A percentile compares a stretch with the other conserved stretches of the same genome.
Evolutionary conservation across 2,888 invertebrate genomes (phyloP).

Genomic region (Stenotaenia linearis): DNA sequence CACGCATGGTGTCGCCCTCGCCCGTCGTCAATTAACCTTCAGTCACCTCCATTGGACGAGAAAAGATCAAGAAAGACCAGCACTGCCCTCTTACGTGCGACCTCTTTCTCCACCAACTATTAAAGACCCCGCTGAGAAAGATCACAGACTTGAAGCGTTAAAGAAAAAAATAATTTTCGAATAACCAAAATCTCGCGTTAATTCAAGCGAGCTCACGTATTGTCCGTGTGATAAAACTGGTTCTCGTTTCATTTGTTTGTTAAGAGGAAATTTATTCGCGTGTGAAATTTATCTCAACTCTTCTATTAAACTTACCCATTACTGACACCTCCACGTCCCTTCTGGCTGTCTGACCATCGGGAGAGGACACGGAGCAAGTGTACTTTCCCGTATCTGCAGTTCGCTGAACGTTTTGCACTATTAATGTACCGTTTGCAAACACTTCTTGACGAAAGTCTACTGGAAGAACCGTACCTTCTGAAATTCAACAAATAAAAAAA

Average conservation of each 20-base stretch:
- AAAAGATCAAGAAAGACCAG: background rate
- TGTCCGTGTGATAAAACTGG: background rate
- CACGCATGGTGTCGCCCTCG: slow-evolving; percentile 14
- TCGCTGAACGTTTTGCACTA: slow-evolving; percentile 89
- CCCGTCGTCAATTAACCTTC: slow-evolving; percentile 7
- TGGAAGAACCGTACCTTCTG: slow-evolving; percentile 74
- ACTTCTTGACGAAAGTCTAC: slow-evolving; percentile 93
- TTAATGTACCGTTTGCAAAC: slow-evolving; percentile 85
- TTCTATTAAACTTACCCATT: slow-evolving; percentile 80
- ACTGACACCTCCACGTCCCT: slow-evolving; percentile 88
- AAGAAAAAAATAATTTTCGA: background rate
- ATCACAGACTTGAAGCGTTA: background rate
- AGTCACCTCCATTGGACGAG: slow-evolving; percentile 17
- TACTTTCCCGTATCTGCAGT: slow-evolving; percentile 72
- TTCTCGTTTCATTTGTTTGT: background rate
- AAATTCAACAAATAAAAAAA: background rate
- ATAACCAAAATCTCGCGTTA: background rate
- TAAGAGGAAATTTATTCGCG: background rate
- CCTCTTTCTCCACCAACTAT: background rate
- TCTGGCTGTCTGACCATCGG: slow-evolving; percentile 73
- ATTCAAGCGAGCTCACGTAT: background rate
- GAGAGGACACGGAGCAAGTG: slow-evolving; percentile 63
- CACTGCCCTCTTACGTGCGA: slow-evolving; percentile 15
- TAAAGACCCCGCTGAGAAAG: background rate
- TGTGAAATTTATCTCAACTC: background rate